Evolutionary conservation across 2,113 vertebrate species (phyloP).

Genomic region (Chaetodon trifascialis): DNA sequence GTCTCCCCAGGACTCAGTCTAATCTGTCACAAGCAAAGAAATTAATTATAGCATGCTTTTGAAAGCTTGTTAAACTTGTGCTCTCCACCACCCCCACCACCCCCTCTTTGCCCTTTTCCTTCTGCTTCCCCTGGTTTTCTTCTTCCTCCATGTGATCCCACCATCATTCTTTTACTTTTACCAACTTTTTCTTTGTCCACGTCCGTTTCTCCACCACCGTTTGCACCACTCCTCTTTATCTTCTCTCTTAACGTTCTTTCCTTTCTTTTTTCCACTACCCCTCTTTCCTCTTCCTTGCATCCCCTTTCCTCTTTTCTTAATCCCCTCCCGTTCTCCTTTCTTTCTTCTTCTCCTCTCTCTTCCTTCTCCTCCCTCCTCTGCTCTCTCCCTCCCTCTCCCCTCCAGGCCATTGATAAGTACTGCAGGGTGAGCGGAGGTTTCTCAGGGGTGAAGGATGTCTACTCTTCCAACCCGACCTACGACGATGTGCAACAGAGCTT

Average conservation of each 20-base stretch:
- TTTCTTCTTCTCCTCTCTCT: background rate
- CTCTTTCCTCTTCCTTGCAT: background rate
- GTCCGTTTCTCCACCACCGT: background rate
- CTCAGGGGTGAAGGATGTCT: constrained; percentile 98
- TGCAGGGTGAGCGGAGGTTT: constrained; percentile 96
- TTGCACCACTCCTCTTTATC: background rate
- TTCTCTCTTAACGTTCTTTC: too few relatives aligned
- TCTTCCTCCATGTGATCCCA: background rate
- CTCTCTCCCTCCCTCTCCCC: background rate
- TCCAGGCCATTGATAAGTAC: constrained; percentile 96
- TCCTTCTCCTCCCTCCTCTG: background rate
- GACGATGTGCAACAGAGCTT: constrained; percentile 99
- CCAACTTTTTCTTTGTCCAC: background rate
- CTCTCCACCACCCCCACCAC: constrained; percentile 5
- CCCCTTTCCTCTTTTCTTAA: background rate
- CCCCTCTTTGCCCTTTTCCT: constrained; percentile 21
- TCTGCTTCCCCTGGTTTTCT: constrained; percentile 1
- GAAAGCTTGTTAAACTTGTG: constrained; percentile 65
- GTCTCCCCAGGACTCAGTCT: constrained; percentile 65
- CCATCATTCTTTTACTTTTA: background rate
- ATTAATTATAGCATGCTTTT: constrained; percentile 69
- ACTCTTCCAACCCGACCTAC: constrained; percentile 93
- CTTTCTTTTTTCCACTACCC: background rate
- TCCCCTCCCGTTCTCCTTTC: background rate
- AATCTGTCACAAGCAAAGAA: constrained; percentile 73